Conservation (phyloP, 2,113 vertebrate genomes). For the Dicrurus megarhynchus region DNA sequence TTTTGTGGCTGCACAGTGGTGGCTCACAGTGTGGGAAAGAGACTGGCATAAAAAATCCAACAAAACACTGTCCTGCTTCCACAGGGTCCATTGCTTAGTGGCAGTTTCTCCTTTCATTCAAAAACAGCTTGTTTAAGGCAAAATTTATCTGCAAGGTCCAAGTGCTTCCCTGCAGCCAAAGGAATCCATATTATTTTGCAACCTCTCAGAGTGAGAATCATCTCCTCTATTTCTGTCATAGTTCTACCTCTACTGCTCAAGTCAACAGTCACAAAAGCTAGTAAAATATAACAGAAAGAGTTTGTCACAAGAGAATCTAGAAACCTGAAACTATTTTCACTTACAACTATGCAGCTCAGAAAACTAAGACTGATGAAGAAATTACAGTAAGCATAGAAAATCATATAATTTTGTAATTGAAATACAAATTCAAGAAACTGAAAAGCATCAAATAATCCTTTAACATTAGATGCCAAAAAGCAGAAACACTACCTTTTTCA, state of each 20-base stretch:
- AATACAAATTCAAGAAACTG: not conserved
- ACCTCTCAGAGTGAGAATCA: not conserved
- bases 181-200: not conserved
- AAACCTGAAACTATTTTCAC: not conserved
- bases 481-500: conserved; percentile 5
- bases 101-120: not conserved
- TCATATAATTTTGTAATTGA: not conserved
- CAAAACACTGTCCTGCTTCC: not conserved
- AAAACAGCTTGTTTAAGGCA: not conserved
- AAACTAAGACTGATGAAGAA: not conserved
- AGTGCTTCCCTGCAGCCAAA: not conserved
- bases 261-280: not conserved
- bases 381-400: not conserved
- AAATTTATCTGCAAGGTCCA: not conserved
- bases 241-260: not conserved
- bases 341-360: not conserved
- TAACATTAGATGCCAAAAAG: not conserved
- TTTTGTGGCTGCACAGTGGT: not conserved
- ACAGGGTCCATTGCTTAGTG: not conserved
- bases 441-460: not conserved
- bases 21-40: fast-evolving
- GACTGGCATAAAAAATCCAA: not conserved
- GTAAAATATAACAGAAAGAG: not conserved
- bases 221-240: not conserved
- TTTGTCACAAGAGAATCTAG: not conserved